Base-by-base conservation (phyloP, 2,797 vertebrate genomes). In the Sebastes iracundus region DNA sequence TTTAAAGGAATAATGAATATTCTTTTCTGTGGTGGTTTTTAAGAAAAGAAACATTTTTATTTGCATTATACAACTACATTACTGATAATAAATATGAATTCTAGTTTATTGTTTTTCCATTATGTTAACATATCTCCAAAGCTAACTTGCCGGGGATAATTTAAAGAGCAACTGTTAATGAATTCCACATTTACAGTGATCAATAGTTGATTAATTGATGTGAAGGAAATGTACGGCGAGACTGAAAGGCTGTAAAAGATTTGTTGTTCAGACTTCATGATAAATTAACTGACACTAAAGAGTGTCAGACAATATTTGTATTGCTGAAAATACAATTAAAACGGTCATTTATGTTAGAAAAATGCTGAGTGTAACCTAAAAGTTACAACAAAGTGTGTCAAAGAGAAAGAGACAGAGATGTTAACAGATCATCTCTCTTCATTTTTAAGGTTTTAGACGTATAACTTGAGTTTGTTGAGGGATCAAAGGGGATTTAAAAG, bases 41-140 rank as follows among this genome's bases (percentile, higher is more conserved):
- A 16, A n/a, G 25, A 53, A 73, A 72, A 32, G 2, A 80, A 7
- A 32, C 9, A 49, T 68, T 80, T 38, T 58, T 32, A 59, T 56
- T 30, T 72, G 20, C 11, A 33, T 59, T 76, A 56, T 30, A 28
- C 9, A n/a, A 22, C n/a, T 42, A 2, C 62, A 52, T 59, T 62
- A 55, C 30, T 53, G 30, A 46, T 42, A 67, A 62, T 76, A 78
- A 30, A 79, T 53, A 9, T 79, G 4, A 62, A 32, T 59, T 42
- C 4, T 33, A 65, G 27, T 56, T 53, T 77, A 63, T 42, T 25
- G 11, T 55, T 60, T 79, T 58, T 18, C 5, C 13, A 32, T 74
- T 22, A 49, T 4, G 11, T 64, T 7, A 61, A 52, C 32, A 56
- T 11, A 7, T 18, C 10, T n/a, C 35, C 0, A 4, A 56, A 35